phyloP scores from a whole-genome alignment of 2,797 vertebrate species.

The Miichthys miiuy region DNA sequence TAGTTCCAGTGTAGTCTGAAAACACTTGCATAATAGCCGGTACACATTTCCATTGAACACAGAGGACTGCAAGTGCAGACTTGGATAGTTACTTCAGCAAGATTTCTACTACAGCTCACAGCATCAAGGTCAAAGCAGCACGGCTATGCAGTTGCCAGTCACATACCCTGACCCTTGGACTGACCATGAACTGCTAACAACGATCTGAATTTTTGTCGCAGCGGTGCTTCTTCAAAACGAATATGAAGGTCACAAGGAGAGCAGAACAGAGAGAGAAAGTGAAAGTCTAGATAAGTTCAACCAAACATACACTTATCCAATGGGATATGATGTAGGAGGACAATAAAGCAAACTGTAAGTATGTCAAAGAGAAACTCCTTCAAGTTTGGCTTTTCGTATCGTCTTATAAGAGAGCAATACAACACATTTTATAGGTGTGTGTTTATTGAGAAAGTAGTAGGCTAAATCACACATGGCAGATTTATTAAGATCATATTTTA shows the following conservation, averaged over 20 bases:
- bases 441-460: neutral
- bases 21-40: neutral
- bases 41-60: neutral
- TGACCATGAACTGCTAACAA: conserved; percentile 28
- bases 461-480: neutral
- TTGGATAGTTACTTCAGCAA: neutral
- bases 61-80: neutral
- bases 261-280: conserved; percentile 49
- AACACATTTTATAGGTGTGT: neutral
- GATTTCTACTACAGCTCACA: neutral
- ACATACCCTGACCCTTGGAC: neutral
- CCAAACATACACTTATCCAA: neutral
- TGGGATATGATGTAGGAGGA: too few relatives aligned
- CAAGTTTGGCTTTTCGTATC: neutral
- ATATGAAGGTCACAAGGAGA: neutral
- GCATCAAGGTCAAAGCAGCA: neutral
- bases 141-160: neutral
- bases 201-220: neutral
- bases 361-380: neutral
- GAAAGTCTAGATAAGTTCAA: conserved; percentile 33
- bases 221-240: conserved; percentile 1
- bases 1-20: neutral
- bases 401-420: neutral
- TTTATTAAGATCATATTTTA: neutral
- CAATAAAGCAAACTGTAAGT: neutral